Evolutionary conservation across 1,140 invertebrate species (phyloP).

Genomic region (Caenorhabditis inopinata): DNA sequence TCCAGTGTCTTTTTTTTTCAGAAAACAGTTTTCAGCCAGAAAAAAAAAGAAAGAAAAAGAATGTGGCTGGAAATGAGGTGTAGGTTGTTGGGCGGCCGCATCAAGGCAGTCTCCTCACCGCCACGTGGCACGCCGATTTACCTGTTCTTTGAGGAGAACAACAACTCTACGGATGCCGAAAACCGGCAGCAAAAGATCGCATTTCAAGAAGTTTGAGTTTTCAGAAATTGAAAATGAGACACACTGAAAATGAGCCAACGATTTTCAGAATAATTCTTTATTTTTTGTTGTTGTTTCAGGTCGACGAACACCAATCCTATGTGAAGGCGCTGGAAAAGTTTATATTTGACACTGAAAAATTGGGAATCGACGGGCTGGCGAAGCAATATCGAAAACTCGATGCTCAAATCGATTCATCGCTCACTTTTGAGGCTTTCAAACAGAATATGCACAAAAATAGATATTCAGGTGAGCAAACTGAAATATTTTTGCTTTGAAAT

Average conservation of each 20-base stretch:
- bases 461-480: constrained; percentile 10
- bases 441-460: constrained; percentile 34
- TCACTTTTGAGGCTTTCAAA: constrained; percentile 16
- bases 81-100: not conserved
- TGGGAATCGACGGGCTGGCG: not conserved
- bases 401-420: not conserved
- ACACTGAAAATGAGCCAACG: no score
- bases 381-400: constrained; percentile 2
- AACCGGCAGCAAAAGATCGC: not conserved
- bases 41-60: no score
- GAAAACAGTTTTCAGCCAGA: no score
- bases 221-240: no score
- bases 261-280: not conserved
- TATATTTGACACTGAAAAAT: not conserved
- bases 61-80: not conserved
- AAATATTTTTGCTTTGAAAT: not conserved
- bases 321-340: not conserved
- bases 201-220: not conserved
- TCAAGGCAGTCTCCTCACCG: not conserved
- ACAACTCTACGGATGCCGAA: not conserved
- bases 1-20: no score
- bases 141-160: not conserved
- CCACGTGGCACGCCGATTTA: constrained; percentile 23
- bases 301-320: not conserved
- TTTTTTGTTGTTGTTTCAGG: not conserved